phyloP scores from a whole-genome alignment of 2,888 invertebrate species.

The Philereme vetulata region DNA sequence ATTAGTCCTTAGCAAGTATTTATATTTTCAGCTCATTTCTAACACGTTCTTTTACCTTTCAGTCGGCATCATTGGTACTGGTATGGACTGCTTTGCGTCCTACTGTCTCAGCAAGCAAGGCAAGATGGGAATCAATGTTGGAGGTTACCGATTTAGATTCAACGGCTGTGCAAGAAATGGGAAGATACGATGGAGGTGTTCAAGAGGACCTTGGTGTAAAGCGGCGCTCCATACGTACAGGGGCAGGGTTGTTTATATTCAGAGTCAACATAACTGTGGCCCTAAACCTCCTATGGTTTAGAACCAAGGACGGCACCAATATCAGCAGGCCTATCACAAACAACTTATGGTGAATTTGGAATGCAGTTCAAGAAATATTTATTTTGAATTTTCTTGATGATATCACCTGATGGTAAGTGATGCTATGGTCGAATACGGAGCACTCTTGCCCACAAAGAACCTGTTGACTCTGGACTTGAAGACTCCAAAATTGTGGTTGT shows the following conservation, averaged over 20 bases:
- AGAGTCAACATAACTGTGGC: slow-evolving; percentile 75
- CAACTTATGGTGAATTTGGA: too few species aligned
- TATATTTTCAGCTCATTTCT: neutral
- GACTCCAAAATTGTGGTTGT: too few species aligned
- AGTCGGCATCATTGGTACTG: slow-evolving; percentile 72
- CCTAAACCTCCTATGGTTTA: slow-evolving; percentile 61
- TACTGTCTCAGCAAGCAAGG: slow-evolving; percentile 81
- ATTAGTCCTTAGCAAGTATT: neutral
- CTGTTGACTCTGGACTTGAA: too few species aligned
- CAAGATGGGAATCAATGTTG: slow-evolving; percentile 79
- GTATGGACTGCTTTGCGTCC: slow-evolving; percentile 72
- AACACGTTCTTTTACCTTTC: slow-evolving; percentile 23
- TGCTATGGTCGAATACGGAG: too few species aligned
- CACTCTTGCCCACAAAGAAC: too few species aligned
- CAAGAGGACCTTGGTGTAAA: slow-evolving; percentile 77
- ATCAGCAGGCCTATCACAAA: too few species aligned
- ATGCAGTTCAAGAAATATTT: too few species aligned
- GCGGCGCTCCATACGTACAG: slow-evolving; percentile 76
- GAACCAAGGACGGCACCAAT: too few species aligned
- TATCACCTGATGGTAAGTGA: too few species aligned
- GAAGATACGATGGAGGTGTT: slow-evolving; percentile 78
- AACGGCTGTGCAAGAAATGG: slow-evolving; percentile 78
- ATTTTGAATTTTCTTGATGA: too few species aligned
- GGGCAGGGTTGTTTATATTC: slow-evolving; percentile 75
- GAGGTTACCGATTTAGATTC: slow-evolving; percentile 75